These are phyloP conservation scores for Achlya flavicornis DNA, from an alignment of 2,888 invertebrate genomes.

Conservation along the genomic window DNA sequence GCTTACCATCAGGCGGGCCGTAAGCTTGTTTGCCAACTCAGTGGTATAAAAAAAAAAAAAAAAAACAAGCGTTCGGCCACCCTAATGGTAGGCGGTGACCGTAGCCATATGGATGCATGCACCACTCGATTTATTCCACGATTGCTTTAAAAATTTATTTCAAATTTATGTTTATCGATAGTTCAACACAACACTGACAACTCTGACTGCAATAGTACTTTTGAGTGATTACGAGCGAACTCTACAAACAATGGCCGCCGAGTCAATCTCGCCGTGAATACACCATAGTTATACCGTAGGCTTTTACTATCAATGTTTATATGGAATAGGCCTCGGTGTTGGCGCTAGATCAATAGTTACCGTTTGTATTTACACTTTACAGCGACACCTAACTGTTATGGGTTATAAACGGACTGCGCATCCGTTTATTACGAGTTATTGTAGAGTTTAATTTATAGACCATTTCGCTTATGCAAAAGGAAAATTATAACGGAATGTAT, in stretches of 20 bases:
- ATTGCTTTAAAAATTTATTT: no score
- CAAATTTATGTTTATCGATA: background rate
- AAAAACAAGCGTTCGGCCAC: no score
- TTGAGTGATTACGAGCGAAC: constrained; percentile 79
- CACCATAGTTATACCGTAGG: constrained; percentile 42
- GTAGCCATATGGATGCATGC: no score
- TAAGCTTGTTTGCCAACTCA: no score
- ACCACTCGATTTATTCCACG: no score
- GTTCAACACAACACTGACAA: background rate
- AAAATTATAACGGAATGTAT: no score
- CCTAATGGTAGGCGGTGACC: no score
- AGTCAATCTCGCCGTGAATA: constrained; percentile 71
- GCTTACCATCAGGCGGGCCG: no score
- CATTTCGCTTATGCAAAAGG: background rate
- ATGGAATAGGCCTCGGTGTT: constrained; percentile 34
- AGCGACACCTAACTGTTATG: constrained; percentile 25
- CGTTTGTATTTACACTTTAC: constrained; percentile 37
- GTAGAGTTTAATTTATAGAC: background rate
- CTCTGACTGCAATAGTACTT: constrained; percentile 51
- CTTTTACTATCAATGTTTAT: constrained; percentile 47
- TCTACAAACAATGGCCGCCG: constrained; percentile 73
- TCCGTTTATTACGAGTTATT: background rate
- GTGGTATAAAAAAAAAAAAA: no score
- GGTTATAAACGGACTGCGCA: constrained; percentile 15
- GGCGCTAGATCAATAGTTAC: constrained; percentile 49